These are phyloP conservation scores for Prionailurus bengalensis DNA, from an alignment of 2,113 vertebrate species.

Conservation along the genomic window DNA sequence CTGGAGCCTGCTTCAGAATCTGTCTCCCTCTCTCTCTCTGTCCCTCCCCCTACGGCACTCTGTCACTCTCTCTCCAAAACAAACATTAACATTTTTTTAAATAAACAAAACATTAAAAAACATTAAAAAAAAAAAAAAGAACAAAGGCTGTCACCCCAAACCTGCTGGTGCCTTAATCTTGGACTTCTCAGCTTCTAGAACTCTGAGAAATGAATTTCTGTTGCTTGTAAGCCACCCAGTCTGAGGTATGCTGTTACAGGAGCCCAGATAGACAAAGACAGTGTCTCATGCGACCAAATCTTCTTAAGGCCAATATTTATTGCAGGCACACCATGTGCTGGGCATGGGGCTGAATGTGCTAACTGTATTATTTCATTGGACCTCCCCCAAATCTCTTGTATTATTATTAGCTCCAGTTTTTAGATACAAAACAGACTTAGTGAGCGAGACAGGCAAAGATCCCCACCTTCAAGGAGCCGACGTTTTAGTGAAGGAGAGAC, in stretches of 20 bases:
- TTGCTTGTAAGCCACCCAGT: neutral
- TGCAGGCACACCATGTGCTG: neutral
- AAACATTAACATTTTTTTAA: too few relatives aligned
- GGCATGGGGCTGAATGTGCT: rapidly evolving
- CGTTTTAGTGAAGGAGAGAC: neutral
- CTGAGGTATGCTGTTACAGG: rapidly evolving
- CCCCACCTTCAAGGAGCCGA: neutral
- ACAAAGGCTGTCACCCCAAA: neutral
- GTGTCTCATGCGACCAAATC: neutral
- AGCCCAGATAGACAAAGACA: neutral
- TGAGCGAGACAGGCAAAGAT: neutral
- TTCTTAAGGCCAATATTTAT: neutral
- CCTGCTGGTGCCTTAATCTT: neutral
- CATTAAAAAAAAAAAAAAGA: too few relatives aligned
- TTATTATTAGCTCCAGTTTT: neutral
- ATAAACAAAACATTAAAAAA: too few relatives aligned
- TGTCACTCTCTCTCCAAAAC: too few relatives aligned
- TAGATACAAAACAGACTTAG: neutral
- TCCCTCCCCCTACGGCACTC: too few relatives aligned
- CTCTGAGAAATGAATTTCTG: too few relatives aligned
- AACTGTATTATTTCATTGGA: neutral
- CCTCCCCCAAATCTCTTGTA: neutral
- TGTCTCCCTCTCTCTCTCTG: too few relatives aligned
- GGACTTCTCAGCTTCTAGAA: neutral
- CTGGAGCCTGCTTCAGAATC: too few relatives aligned